Base-by-base conservation (phyloP, 2,888 invertebrate genomes). In the Malachius bipustulatus region DNA sequence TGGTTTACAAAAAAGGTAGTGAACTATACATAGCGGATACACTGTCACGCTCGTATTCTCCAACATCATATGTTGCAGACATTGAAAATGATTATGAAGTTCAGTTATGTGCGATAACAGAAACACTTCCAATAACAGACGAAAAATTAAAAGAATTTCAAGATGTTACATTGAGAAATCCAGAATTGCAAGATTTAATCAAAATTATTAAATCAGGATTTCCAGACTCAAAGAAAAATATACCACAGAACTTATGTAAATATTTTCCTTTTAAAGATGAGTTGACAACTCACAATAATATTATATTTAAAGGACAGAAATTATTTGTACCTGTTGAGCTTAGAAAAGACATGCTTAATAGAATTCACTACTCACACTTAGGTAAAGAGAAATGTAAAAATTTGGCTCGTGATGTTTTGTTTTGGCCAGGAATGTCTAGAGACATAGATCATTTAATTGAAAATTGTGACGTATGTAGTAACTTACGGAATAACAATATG, bases 401-500 rank as follows among this genome's bases (percentile, higher is more conserved):
- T 14, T 13, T 24, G 2, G 31, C 35, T 8, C 15, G 16, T 16
- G 19, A 19, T 6, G 4, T 30, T 14, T 35, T 30, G 11, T 35
- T 26, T 30, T 30, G 35, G 30, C 35, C 35, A 3, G 29, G 30
- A 16, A 24, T 31, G 24, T 24, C 19, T 3, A 4, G n/a, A 11
- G 28, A 34, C 32, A 37, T 28, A 16, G 24, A 29, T 26, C 10
- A 28, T 4, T 8, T 28, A 8, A 11, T 32, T 4, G 26, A 28
- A 8, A 6, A 27, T 27, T 41, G 40, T 16, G n/a, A 36, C 16
- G 19, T 30, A 15, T 42, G 40, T 32, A 26, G 32, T 31, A 32
- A 10, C 8, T 36, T 24, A 35, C 14, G 16, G 32, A 36, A 37
- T 9, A 36, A 37, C 14, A 28, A 41, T 14, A 10, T 10, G 9